Evolutionary conservation across 2,797 vertebrate genomes (phyloP).

Genomic region (Danio jaintianensis): DNA sequence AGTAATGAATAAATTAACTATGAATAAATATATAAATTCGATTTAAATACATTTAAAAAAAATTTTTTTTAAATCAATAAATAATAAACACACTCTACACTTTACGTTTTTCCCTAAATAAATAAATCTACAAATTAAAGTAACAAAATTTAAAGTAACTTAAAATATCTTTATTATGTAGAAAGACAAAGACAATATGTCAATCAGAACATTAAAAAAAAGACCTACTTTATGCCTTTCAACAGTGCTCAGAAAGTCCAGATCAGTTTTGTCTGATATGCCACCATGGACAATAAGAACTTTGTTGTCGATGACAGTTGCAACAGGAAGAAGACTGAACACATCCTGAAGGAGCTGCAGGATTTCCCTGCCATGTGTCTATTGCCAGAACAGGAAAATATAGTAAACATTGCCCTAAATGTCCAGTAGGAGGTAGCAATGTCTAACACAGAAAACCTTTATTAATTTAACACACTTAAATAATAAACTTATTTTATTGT

Average conservation of each 20-base stretch:
- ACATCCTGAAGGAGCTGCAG: constrained; percentile 87
- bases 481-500: too few species aligned
- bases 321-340: constrained; percentile 92
- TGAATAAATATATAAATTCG: too few species aligned
- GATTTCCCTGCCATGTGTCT: constrained; percentile 87
- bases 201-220: background rate
- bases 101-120: too few species aligned
- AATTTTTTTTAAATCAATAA: too few species aligned
- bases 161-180: background rate
- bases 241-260: constrained; percentile 84
- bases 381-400: constrained; percentile 23
- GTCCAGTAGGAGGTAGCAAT: constrained; percentile 35
- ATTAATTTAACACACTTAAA: background rate
- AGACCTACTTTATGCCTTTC: constrained; percentile 88
- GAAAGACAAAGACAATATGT: background rate
- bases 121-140: too few species aligned
- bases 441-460: background rate
- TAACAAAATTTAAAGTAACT: too few species aligned
- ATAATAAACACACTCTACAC: too few species aligned
- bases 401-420: background rate
- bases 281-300: constrained; percentile 94
- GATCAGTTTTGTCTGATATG: constrained; percentile 91
- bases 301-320: constrained; percentile 90
- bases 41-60: too few species aligned
- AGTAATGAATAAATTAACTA: too few species aligned